Percentiles rank a stretch among this genome's conserved stretches.
Conservation (phyloP, 2,113 vertebrate species). For the Python bivittatus region DNA sequence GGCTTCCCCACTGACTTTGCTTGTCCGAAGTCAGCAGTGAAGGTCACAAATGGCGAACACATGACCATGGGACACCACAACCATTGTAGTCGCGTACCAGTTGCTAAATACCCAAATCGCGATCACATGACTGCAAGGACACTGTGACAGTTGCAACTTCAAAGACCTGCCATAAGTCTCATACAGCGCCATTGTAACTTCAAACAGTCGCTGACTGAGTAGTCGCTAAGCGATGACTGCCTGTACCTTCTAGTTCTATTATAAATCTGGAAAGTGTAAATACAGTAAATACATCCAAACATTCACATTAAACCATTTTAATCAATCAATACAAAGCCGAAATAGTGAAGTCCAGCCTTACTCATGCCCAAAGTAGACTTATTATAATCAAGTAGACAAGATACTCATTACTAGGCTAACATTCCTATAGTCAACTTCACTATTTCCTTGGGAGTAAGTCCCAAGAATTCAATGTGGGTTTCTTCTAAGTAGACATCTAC, state of each 20-base stretch:
- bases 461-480: background rate
- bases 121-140: background rate
- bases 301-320: background rate
- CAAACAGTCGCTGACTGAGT: background rate
- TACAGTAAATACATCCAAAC: background rate
- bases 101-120: background rate
- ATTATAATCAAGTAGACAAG: background rate
- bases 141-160: background rate
- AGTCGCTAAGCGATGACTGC: background rate
- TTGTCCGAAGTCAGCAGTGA: background rate
- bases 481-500: background rate
- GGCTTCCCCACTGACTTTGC: background rate
- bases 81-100: no score
- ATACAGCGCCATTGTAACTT: background rate
- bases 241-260: background rate
- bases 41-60: background rate
- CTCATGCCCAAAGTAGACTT: background rate
- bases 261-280: background rate
- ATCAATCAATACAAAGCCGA: background rate
- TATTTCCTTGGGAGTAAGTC: background rate
- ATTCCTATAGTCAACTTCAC: background rate
- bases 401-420: background rate
- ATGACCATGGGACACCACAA: background rate
- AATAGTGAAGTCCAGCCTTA: background rate
- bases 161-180: background rate